A percentile compares a stretch with the other conserved stretches of the same genome.
These are phyloP conservation scores for Sebastes jordani DNA, from an alignment of 2,797 vertebrate genomes.

Conservation along the genomic window DNA sequence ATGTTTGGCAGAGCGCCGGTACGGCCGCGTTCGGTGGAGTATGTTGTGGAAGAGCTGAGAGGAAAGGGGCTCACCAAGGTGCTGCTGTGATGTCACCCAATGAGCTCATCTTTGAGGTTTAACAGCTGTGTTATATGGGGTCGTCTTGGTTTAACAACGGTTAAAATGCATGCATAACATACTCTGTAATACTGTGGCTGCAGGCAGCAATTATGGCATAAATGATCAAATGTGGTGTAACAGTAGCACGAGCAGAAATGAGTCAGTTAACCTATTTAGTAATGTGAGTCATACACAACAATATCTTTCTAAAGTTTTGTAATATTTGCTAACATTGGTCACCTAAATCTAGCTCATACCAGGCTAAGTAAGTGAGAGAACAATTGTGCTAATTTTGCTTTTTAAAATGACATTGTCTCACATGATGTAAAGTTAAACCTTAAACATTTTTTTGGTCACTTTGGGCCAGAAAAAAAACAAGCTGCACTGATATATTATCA, in stretches of 20 bases:
- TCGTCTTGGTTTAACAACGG: not conserved
- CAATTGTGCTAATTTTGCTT: not conserved
- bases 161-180: no score
- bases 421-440: not conserved
- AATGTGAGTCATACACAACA: not conserved
- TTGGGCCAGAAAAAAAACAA: not conserved
- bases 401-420: not conserved
- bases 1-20: conserved; percentile 9
- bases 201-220: not conserved
- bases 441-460: not conserved
- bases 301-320: not conserved
- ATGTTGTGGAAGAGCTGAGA: conserved; percentile 27
- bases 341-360: not conserved
- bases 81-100: conserved; percentile 44
- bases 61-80: conserved; percentile 5
- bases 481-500: not conserved
- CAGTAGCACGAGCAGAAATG: not conserved
- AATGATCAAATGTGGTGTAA: not conserved
- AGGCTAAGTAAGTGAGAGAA: not conserved
- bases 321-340: not conserved
- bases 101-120: conserved; percentile 34
- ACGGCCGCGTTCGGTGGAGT: not conserved
- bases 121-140: not conserved
- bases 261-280: not conserved
- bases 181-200: not conserved